Evolutionary conservation across 2,113 vertebrate genomes (phyloP).

Genomic region (Gobiocypris rarus): DNA sequence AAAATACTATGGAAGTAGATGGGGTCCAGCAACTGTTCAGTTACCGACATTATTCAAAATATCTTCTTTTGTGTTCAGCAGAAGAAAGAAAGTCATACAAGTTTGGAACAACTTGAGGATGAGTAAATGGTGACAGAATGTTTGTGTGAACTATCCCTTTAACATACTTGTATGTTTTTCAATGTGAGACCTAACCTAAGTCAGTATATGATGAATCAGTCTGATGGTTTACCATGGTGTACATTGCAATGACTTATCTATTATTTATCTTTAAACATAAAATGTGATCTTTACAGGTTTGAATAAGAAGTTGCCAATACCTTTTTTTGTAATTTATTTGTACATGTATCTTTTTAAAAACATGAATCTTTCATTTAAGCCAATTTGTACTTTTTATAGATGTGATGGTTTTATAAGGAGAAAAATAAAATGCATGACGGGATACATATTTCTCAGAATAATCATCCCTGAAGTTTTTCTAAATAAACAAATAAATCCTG

Average conservation of each 20-base stretch:
- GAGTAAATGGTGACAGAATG: too few species aligned
- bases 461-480: slow-evolving; percentile 3
- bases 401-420: neutral
- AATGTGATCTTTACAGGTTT: slow-evolving; percentile 5
- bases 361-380: neutral
- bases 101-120: too few species aligned
- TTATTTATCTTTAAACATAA: neutral
- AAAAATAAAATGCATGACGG: neutral
- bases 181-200: neutral
- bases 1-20: too few species aligned
- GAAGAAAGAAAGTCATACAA: too few species aligned
- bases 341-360: neutral
- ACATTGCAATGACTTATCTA: neutral
- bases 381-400: slow-evolving; percentile 15
- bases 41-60: too few species aligned
- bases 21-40: too few species aligned
- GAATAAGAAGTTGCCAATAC: neutral
- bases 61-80: too few species aligned
- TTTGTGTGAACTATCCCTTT: too few species aligned
- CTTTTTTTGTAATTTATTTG: neutral
- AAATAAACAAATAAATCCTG: neutral
- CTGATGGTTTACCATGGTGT: neutral
- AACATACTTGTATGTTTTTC: neutral
- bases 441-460: neutral
- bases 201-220: neutral